phyloP scores from a whole-genome alignment of 2,113 vertebrate species.

The Cairina moschata region DNA sequence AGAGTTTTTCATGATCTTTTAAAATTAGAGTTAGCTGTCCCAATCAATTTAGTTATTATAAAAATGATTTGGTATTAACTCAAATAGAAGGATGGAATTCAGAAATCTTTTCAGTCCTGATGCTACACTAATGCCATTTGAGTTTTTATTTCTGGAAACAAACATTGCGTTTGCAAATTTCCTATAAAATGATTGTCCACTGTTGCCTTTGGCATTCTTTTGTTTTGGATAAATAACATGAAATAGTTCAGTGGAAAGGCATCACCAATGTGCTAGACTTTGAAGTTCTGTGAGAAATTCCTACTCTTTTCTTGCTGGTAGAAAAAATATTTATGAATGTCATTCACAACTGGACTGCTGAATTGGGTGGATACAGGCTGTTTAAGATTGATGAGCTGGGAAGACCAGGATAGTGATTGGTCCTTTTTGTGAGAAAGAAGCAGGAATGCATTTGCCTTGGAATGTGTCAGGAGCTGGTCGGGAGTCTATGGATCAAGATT shows the following conservation, averaged over 20 bases:
- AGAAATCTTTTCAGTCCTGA: slow-evolving; percentile 25
- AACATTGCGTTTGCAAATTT: neutral
- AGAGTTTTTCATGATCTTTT: slow-evolving; percentile 54
- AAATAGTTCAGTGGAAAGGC: neutral
- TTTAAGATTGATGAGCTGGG: neutral
- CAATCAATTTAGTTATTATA: neutral
- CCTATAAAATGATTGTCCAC: neutral
- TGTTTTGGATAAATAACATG: neutral
- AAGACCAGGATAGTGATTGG: neutral
- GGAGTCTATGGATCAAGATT: neutral
- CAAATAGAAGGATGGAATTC: slow-evolving; percentile 41
- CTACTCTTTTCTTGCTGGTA: neutral
- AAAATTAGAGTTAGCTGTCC: slow-evolving; percentile 53
- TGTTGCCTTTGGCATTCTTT: neutral
- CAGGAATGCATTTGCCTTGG: neutral
- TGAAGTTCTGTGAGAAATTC: neutral
- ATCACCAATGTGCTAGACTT: neutral
- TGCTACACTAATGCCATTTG: neutral
- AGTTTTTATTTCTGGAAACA: slow-evolving; percentile 3
- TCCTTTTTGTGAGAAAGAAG: neutral
- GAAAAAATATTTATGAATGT: neutral
- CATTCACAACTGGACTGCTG: neutral
- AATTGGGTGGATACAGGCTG: neutral
- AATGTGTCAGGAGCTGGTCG: neutral
- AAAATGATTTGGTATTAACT: slow-evolving; percentile 41